Base-by-base conservation (phyloP, 2,113 vertebrate genomes). In the Sminthopsis crassicaudata region DNA sequence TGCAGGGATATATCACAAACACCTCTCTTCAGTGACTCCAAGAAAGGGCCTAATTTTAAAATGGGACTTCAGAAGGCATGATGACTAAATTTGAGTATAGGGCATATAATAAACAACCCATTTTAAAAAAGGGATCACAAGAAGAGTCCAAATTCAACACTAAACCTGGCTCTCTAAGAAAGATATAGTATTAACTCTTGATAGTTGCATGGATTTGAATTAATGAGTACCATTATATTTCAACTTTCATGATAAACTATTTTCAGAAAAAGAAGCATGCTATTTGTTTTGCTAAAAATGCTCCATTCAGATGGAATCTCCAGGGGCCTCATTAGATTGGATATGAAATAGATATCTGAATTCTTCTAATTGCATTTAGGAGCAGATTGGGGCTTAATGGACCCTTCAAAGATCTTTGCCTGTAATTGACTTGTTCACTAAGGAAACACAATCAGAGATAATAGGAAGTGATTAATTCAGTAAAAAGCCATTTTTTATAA, bases 21-120 rank as follows among this genome's bases (percentile, higher is more conserved):
- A 97, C 53, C 93, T 98, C 91, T 97, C 36, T 95, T 27, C 2
- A 53, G 92, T 55, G 96, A 95, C 96, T 95, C 60, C 53, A 97
- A 97, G 97, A 94, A 94, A 97, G 89, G 7, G 30, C 90, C 48
- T 96, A 93, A 93, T 98, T 96, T 96, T 94, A 97, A 98, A 98
- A 97, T 95, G 53, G 96, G 95, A 97, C 97, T 46, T 95, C 95
- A 95, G 2, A 2, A 92, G 91, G 95, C 48, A 91, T 0, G 42
- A 96, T 93, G 91, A 93, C 51, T 90, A 53, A 48, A 23, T 27
- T n/a, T 54, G 16, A 91, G 57, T 94, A 55, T 67, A 90, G 54
- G 54, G 50, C 52, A 97, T 42, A 42, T 91, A 57, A 93, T 94
- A 96, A 94, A 96, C 92, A 91, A 91, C 93, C 36, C 51, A 93